phyloP scores from a whole-genome alignment of 2,888 invertebrate species.

The Archips crataeganus region DNA sequence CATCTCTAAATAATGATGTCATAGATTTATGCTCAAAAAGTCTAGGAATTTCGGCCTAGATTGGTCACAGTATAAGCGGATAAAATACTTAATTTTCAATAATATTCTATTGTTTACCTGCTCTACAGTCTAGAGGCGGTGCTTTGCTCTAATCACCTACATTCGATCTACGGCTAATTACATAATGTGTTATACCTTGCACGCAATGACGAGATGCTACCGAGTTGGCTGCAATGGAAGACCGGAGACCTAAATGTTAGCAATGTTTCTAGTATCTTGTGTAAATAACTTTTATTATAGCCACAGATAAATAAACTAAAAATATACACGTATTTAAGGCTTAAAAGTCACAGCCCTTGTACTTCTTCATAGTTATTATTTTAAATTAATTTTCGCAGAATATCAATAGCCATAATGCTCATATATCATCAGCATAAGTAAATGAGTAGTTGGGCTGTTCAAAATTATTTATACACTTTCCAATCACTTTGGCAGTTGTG shows the following conservation, averaged over 20 bases:
- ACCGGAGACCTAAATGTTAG: constrained; percentile 36
- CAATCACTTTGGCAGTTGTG: no score
- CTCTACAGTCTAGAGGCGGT: constrained; percentile 1
- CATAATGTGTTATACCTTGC: constrained; percentile 23
- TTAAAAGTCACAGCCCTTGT: no score
- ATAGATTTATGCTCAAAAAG: no score
- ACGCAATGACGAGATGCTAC: constrained; percentile 36
- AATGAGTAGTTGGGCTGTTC: no score
- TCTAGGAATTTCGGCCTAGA: background rate
- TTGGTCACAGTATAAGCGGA: background rate
- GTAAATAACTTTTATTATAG: background rate
- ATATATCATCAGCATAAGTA: no score
- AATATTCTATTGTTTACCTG: background rate
- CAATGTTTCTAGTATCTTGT: constrained; percentile 6
- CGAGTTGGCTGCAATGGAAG: constrained; percentile 31
- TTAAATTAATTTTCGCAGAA: no score
- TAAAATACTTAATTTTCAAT: background rate
- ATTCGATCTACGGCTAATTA: constrained; percentile 1
- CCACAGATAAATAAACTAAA: background rate
- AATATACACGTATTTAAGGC: no score
- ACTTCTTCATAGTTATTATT: no score
- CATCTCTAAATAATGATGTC: no score
- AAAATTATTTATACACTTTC: no score
- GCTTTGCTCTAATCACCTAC: constrained; percentile 16
- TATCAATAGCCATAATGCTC: no score